phyloP scores from a whole-genome alignment of 53 echinoderm and acorn worm genomes.

The Antedon mediterranea region DNA sequence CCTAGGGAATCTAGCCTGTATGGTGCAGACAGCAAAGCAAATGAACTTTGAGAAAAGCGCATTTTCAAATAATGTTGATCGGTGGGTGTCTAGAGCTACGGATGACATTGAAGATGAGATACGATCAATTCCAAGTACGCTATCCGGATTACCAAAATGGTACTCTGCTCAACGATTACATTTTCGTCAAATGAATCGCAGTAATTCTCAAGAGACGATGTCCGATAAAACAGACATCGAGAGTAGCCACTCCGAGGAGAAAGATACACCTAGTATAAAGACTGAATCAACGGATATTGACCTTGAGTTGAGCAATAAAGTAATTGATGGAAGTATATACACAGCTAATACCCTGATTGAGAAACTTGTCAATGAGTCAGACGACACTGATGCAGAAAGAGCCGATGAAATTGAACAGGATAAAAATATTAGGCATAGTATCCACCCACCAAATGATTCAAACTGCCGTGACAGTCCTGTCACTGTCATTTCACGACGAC shows the following conservation, averaged over 20 bases:
- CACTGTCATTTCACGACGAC: not conserved
- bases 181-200: not conserved
- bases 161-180: not conserved
- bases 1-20: constrained; percentile 64
- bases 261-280: not conserved
- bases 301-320: not conserved
- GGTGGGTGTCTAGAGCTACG: not conserved
- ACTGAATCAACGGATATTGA: not conserved
- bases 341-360: not conserved
- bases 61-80: constrained; percentile 4
- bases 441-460: not conserved
- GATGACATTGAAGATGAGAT: not conserved
- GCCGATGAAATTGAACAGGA: not conserved
- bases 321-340: not conserved
- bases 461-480: not conserved
- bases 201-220: not conserved
- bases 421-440: not conserved
- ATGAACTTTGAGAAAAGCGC: constrained; percentile 48
- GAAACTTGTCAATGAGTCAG: not conserved
- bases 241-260: not conserved
- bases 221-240: not conserved
- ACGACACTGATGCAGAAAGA: not conserved
- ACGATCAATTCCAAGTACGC: not conserved
- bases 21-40: constrained; percentile 76
- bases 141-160: not conserved